A percentile compares a stretch with the other conserved stretches of the same genome.
Conservation (phyloP, 2,113 vertebrate genomes). For the Hippocampus zosterae region DNA sequence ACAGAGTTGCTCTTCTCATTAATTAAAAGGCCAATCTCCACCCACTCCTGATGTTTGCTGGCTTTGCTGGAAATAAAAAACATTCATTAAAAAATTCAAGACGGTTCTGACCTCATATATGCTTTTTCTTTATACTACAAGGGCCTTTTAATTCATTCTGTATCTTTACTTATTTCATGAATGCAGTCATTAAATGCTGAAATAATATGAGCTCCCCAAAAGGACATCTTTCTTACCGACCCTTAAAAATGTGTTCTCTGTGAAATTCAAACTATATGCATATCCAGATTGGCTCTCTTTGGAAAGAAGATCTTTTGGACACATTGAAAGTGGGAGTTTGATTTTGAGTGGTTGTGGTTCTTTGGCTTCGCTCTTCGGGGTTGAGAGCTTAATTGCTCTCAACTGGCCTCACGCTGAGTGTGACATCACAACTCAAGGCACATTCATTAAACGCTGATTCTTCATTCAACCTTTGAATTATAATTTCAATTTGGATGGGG, state of each 20-base stretch:
- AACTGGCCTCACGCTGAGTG: not conserved
- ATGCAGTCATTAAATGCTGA: not conserved
- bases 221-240: not conserved
- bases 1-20: conserved; percentile 46
- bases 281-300: not conserved
- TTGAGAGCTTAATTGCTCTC: not conserved
- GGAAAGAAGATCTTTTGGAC: not conserved
- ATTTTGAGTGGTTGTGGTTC: not conserved
- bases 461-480: not conserved
- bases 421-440: not conserved
- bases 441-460: not conserved
- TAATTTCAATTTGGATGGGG: not conserved
- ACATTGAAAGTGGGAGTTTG: not conserved
- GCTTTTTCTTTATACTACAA: not conserved
- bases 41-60: conserved; percentile 35
- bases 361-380: not conserved
- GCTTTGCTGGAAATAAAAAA: conserved; percentile 32
- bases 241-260: not conserved
- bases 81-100: not conserved
- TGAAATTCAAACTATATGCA: not conserved
- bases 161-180: not conserved
- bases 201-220: not conserved
- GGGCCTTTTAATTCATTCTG: not conserved
- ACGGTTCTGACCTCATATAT: conserved; percentile 2
- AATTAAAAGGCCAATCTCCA: conserved; percentile 53